phyloP scores from a whole-genome alignment of 2,888 invertebrate species.

The Galerucella pusilla region DNA sequence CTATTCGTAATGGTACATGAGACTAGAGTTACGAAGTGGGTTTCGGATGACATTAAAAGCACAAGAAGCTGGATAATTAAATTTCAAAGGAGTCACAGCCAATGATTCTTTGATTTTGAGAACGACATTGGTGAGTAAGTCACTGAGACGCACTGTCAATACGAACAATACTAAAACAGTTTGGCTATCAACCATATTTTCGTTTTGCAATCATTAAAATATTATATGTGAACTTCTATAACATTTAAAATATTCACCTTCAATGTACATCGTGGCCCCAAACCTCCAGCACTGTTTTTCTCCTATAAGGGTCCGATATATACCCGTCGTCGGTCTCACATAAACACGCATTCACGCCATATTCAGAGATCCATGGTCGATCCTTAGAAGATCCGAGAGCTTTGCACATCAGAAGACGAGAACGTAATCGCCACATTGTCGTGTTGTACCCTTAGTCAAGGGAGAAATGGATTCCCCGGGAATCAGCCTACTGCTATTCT shows the following conservation, averaged over 20 bases:
- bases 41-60: no score
- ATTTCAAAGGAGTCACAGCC: no score
- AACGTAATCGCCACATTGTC: constrained; percentile 61
- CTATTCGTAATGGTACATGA: no score
- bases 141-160: no score
- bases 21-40: no score
- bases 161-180: no score
- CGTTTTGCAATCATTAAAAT: neutral
- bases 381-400: constrained; percentile 56
- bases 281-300: neutral
- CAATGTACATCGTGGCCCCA: neutral
- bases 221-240: neutral
- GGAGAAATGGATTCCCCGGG: constrained; percentile 17
- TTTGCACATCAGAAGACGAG: constrained; percentile 58
- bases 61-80: no score
- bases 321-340: constrained; percentile 3
- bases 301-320: neutral
- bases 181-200: no score
- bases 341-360: constrained; percentile 8
- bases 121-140: no score
- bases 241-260: neutral
- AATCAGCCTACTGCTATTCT: constrained; percentile 45
- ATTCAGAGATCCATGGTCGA: constrained; percentile 51
- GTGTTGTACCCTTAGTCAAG: constrained; percentile 27
- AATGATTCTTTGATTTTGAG: no score